These are phyloP conservation scores for Phytoseiulus persimilis DNA, from an alignment of 2,888 invertebrate genomes.

Conservation along the genomic window DNA sequence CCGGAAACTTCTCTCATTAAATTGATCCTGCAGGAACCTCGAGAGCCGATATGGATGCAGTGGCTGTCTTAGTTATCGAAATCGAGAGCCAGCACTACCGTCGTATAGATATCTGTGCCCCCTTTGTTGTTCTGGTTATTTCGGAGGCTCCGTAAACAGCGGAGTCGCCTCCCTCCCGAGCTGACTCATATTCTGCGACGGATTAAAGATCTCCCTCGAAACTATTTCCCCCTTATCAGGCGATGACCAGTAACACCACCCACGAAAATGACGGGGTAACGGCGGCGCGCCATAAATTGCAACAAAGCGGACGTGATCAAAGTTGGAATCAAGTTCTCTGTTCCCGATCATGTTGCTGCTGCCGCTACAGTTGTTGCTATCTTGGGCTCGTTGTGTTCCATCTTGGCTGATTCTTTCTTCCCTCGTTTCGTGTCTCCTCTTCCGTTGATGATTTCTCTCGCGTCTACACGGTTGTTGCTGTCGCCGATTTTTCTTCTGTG, in stretches of 20 bases:
- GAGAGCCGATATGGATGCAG: no score
- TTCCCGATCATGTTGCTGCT: background rate
- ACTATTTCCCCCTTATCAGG: background rate
- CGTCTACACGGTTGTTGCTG: background rate
- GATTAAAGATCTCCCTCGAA: background rate
- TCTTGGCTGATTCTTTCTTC: background rate
- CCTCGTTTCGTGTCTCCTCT: background rate
- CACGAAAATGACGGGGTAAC: background rate
- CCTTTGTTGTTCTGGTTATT: no score
- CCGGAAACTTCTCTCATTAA: no score
- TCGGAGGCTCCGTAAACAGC: no score
- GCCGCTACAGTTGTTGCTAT: background rate
- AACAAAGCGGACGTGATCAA: conserved; percentile 34
- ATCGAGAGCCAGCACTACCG: no score
- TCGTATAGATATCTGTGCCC: no score
- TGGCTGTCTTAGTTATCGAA: no score
- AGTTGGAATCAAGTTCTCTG: conserved; percentile 36
- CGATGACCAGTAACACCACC: background rate
- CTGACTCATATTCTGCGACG: background rate
- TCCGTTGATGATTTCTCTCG: background rate
- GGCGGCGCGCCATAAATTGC: conserved; percentile 17
- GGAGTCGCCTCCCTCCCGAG: background rate
- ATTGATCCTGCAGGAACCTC: no score
- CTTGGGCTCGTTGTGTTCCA: background rate
- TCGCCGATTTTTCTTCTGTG: background rate